phyloP scores from a whole-genome alignment of 1,140 invertebrate genomes.

The Drosophila dunni region DNA sequence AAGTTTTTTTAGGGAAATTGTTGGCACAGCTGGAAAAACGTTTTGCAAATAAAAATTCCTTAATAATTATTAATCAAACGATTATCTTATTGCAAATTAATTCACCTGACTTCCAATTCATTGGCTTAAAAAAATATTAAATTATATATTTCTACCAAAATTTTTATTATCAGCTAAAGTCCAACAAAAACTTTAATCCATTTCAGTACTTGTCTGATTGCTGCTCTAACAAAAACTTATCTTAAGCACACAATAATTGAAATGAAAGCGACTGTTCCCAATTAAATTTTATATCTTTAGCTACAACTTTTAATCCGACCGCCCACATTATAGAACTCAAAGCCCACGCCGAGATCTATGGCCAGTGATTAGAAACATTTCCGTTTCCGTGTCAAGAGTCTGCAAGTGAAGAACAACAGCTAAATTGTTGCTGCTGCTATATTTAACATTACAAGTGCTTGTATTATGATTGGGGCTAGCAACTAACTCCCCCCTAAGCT shows the following conservation, averaged over 20 bases:
- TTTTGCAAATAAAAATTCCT: too few relatives aligned
- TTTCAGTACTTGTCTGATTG: too few relatives aligned
- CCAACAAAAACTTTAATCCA: too few relatives aligned
- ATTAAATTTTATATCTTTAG: slow-evolving; percentile 18
- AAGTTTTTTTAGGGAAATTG: too few relatives aligned
- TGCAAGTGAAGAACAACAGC: not conserved
- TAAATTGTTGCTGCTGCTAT: slow-evolving; percentile 49
- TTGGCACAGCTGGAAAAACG: too few relatives aligned
- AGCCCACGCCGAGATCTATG: slow-evolving; percentile 60
- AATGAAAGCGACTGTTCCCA: slow-evolving; percentile 26
- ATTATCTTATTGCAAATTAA: too few relatives aligned
- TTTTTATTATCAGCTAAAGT: too few relatives aligned
- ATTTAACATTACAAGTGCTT: slow-evolving; percentile 61
- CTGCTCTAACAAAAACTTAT: not conserved
- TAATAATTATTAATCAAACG: too few relatives aligned
- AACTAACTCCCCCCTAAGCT: slow-evolving; percentile 1
- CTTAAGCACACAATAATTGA: slow-evolving; percentile 12
- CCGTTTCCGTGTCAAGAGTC: slow-evolving; percentile 60
- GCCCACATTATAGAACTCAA: slow-evolving; percentile 26
- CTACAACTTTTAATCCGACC: not conserved
- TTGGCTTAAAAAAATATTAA: too few relatives aligned
- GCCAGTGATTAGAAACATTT: slow-evolving; percentile 68
- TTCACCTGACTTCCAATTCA: too few relatives aligned
- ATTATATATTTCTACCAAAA: too few relatives aligned
- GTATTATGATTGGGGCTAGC: not conserved